phyloP scores from a whole-genome alignment of 2,113 vertebrate species.

The Felis chaus region DNA sequence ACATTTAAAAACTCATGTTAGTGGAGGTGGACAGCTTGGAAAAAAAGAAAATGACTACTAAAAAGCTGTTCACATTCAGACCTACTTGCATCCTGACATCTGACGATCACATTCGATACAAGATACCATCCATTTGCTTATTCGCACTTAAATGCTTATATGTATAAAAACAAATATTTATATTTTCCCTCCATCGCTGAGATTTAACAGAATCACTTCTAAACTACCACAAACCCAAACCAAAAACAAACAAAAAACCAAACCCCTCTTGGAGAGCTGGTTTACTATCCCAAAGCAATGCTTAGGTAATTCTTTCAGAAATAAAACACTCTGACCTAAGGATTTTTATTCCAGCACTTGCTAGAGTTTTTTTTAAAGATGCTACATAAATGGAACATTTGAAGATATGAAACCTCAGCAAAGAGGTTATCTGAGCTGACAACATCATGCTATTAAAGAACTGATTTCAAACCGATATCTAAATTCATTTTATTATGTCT shows the following conservation, averaged over 20 bases:
- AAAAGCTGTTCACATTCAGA: neutral
- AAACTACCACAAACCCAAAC: neutral
- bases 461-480: neutral
- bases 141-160: neutral
- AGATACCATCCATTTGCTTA: neutral
- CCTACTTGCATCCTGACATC: neutral
- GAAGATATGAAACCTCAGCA: neutral
- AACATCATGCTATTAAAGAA: neutral
- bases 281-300: constrained; percentile 9
- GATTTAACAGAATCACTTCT: neutral
- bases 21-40: neutral
- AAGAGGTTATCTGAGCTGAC: neutral
- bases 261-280: neutral
- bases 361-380: neutral
- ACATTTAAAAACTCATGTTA: neutral
- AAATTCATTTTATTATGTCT: neutral
- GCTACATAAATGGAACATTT: neutral
- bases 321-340: neutral
- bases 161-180: neutral
- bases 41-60: neutral
- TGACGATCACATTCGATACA: neutral
- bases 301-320: neutral
- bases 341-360: neutral
- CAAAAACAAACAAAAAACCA: neutral
- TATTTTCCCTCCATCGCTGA: neutral